Evolutionary conservation across 2,113 vertebrate species (phyloP).

Genomic region (Tragulus kanchil): DNA sequence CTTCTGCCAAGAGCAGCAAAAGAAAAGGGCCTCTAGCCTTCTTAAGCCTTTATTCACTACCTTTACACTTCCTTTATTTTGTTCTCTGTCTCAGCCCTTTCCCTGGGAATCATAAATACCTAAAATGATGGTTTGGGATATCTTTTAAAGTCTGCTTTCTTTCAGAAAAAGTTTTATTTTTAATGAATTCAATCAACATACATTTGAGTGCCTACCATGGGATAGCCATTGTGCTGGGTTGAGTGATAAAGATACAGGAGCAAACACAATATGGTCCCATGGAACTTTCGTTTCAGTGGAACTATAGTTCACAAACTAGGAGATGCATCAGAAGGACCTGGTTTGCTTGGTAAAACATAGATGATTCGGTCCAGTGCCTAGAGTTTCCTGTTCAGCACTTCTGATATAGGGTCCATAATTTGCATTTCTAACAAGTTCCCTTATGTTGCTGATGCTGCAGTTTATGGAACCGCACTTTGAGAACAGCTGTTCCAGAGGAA

Average conservation of each 20-base stretch:
- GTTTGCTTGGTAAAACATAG: background rate
- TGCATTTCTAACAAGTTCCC: slow-evolving; percentile 28
- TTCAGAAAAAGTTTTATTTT: background rate
- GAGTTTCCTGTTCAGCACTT: background rate
- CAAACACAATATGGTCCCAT: background rate
- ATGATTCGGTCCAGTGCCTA: background rate
- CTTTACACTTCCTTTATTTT: slow-evolving; percentile 51
- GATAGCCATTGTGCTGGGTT: background rate
- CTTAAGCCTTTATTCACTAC: background rate
- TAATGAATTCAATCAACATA: background rate
- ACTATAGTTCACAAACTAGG: background rate
- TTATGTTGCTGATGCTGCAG: background rate
- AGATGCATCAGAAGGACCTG: background rate
- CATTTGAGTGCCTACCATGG: background rate
- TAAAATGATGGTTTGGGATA: background rate
- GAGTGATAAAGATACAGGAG: background rate
- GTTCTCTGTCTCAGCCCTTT: slow-evolving; percentile 3
- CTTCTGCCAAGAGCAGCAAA: slow-evolving; percentile 40
- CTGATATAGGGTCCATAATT: background rate
- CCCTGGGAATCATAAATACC: slow-evolving; percentile 45
- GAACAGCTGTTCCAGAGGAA: background rate
- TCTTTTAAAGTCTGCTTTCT: background rate
- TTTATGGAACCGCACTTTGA: background rate
- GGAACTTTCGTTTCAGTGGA: background rate
- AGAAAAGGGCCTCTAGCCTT: background rate